Evolutionary conservation across 2,113 vertebrate species (phyloP).

Genomic region (Melanerpes aurifrons): DNA sequence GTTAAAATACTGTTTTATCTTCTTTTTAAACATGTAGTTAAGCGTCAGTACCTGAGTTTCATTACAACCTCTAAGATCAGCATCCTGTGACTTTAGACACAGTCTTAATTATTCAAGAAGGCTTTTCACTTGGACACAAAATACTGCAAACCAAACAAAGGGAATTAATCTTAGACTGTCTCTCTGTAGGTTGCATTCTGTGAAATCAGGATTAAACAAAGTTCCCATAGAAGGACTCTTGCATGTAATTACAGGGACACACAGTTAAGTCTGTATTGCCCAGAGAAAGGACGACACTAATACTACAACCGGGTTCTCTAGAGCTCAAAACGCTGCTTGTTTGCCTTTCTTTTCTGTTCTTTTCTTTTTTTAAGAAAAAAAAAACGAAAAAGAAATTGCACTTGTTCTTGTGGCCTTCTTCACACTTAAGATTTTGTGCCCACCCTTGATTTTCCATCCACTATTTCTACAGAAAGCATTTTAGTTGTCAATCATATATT

Average conservation of each 20-base stretch:
- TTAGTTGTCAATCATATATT: slow-evolving; percentile 63
- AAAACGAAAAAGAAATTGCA: slow-evolving; percentile 55
- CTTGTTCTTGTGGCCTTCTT: slow-evolving; percentile 87
- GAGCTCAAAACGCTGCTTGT: slow-evolving; percentile 60
- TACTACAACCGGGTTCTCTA: slow-evolving; percentile 58
- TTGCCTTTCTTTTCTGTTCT: slow-evolving; percentile 36
- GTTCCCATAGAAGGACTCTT: slow-evolving; percentile 36
- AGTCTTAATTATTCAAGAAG: slow-evolving; percentile 60
- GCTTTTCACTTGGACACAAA: slow-evolving; percentile 66
- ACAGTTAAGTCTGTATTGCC: slow-evolving; percentile 63
- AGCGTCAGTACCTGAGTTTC: slow-evolving; percentile 71
- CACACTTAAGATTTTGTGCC: slow-evolving; percentile 79
- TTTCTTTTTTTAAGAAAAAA: background rate
- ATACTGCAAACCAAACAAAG: slow-evolving; percentile 57
- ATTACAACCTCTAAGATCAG: slow-evolving; percentile 48
- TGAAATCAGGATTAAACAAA: slow-evolving; percentile 60
- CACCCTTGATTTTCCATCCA: slow-evolving; percentile 73
- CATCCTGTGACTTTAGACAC: slow-evolving; percentile 35
- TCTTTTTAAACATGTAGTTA: slow-evolving; percentile 71
- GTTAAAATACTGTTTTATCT: slow-evolving; percentile 78
- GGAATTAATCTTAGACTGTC: slow-evolving; percentile 47
- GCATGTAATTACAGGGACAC: slow-evolving; percentile 48
- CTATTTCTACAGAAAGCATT: slow-evolving; percentile 67
- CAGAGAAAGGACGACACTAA: slow-evolving; percentile 75
- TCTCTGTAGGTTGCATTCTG: slow-evolving; percentile 55